These are phyloP conservation scores for Isoperla grammatica DNA, from an alignment of 2,888 invertebrate species.

Conservation along the genomic window DNA sequence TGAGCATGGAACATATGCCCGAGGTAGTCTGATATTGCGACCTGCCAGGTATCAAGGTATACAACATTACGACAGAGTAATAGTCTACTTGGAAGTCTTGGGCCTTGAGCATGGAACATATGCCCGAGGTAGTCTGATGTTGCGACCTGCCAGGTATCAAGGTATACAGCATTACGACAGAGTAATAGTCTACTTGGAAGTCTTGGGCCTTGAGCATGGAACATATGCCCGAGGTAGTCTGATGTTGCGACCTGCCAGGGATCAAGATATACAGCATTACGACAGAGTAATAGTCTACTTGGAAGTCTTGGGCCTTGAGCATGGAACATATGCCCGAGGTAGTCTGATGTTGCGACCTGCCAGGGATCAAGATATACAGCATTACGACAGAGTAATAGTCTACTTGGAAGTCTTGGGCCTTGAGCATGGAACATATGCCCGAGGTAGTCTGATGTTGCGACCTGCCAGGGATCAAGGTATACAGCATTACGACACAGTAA, in stretches of 20 bases:
- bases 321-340: slow-evolving; percentile 32
- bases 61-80: no score
- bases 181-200: no score
- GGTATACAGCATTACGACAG: no score
- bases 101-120: slow-evolving; percentile 52
- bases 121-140: slow-evolving; percentile 30
- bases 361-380: neutral
- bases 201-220: slow-evolving; percentile 64
- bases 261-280: no score
- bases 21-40: slow-evolving; percentile 33
- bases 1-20: slow-evolving; percentile 44
- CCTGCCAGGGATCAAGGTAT: slow-evolving; percentile 27
- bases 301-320: slow-evolving; percentile 74
- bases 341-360: slow-evolving; percentile 35
- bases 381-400: no score
- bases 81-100: slow-evolving; percentile 83
- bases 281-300: no score
- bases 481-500: no score
- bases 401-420: slow-evolving; percentile 80
- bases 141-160: slow-evolving; percentile 35
- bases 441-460: slow-evolving; percentile 33
- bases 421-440: slow-evolving; percentile 44
- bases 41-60: no score
- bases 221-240: slow-evolving; percentile 30
- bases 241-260: slow-evolving; percentile 34